A percentile compares a stretch with the other conserved stretches of the same genome.
These are phyloP conservation scores for Microcebus murinus DNA, from an alignment of 2,113 vertebrate species.

Conservation along the genomic window DNA sequence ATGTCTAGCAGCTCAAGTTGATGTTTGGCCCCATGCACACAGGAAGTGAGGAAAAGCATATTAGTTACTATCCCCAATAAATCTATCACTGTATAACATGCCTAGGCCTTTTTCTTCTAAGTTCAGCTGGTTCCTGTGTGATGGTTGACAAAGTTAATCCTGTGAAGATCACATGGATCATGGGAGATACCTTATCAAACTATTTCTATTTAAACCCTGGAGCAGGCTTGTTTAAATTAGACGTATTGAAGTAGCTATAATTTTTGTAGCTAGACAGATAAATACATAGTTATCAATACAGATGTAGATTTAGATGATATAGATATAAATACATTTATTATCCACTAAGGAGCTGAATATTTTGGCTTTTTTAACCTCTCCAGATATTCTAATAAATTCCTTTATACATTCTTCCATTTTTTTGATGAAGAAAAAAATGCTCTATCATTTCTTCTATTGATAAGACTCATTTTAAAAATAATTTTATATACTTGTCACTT, in stretches of 20 bases:
- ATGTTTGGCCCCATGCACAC: neutral
- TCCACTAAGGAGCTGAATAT: neutral
- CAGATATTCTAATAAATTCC: neutral
- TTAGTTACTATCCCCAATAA: constrained; percentile 30
- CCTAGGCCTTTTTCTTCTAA: neutral
- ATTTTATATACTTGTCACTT: neutral
- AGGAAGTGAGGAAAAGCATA: neutral
- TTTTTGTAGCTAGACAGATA: neutral
- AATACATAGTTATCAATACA: neutral
- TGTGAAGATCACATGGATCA: neutral
- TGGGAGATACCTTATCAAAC: constrained; percentile 46
- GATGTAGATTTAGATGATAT: neutral
- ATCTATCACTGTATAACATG: constrained; percentile 23
- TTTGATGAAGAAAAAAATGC: neutral
- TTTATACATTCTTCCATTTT: neutral
- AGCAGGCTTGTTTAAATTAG: constrained; percentile 6
- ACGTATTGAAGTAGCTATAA: neutral
- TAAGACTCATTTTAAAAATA: neutral
- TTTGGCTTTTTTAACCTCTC: neutral
- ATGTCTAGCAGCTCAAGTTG: neutral
- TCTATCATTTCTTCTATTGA: neutral
- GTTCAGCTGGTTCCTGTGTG: constrained; percentile 23
- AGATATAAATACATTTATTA: neutral
- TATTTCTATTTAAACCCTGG: constrained; percentile 1
- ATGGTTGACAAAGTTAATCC: constrained; percentile 51